phyloP scores from a whole-genome alignment of 2,113 vertebrate genomes.

The Myxocyprinus asiaticus region DNA sequence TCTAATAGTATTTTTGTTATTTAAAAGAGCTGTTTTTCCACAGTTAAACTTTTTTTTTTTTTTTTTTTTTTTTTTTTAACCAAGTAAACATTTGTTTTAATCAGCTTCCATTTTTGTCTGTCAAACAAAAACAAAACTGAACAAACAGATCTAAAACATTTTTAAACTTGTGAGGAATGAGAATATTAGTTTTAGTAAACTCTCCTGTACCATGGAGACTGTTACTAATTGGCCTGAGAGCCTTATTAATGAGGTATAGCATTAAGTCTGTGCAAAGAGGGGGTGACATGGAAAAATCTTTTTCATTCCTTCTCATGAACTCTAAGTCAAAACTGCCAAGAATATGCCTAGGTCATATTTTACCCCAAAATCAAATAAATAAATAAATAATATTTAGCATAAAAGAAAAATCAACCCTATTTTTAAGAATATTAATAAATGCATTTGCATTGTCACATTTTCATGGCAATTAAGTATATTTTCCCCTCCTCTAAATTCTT shows the following conservation, averaged over 20 bases:
- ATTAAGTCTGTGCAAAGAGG: background rate
- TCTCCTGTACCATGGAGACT: slow-evolving; percentile 4
- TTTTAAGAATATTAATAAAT: too few species aligned
- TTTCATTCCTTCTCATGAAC: background rate
- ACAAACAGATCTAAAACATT: slow-evolving; percentile 35
- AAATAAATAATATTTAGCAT: too few species aligned
- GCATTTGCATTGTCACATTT: too few species aligned
- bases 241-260: background rate
- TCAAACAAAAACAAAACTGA: slow-evolving; percentile 43
- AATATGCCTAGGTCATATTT: too few species aligned
- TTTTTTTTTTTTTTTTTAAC: slow-evolving; percentile 39
- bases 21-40: background rate
- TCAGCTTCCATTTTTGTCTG: slow-evolving; percentile 66
- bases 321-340: background rate
- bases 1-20: background rate
- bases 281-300: background rate
- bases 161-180: slow-evolving; percentile 43
- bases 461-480: too few species aligned
- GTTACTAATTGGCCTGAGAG: background rate
- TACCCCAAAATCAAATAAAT: too few species aligned
- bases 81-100: slow-evolving; percentile 62
- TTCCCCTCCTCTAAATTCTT: too few species aligned
- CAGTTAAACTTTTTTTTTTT: slow-evolving; percentile 41
- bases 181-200: slow-evolving; percentile 54
- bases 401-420: too few species aligned